Evolutionary conservation across 2,888 invertebrate species (phyloP), one percentile per base, ranked within the genome.

Genomic region (Hypomecis punctinalis): DNA sequence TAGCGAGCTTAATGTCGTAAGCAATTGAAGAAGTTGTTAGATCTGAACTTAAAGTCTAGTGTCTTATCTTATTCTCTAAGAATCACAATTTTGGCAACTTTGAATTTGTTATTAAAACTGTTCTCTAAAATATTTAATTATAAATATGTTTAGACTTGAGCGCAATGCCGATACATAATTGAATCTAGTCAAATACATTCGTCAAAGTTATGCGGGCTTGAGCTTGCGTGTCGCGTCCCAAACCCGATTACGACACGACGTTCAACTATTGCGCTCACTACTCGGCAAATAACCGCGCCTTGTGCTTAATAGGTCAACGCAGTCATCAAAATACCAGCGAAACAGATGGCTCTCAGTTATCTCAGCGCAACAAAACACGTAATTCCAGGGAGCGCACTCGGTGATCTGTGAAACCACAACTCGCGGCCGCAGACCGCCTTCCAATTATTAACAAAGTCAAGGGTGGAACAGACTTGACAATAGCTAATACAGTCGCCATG

Each of bases 341-440:
- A 73, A 71, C 73, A 73, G 73, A 73, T 73, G 73, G 73, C 70
- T 67, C 68, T 64, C 47, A 47, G 61, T 67, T 61, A 67, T 67
- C 67, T 56, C 37, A 61, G 61, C 52, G 54, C 67, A 72, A 70
- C 69, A 67, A 69, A 71, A 68, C 66, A 69, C 69, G 66, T 69
- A 70, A 71, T 63, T 66, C 48, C 56, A 71, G 52, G 66, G 51
- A 65, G 64, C 63, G 59, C 66, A 66, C 64, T 54, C 69, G 64
- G 45, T 73, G 68, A 63, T 67, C 69, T 75, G 77, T 78, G 77
- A 76, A 78, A 74, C 72, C 75, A 69, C 78, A 77, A 75, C 58
- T 67, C 61, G 63, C 63, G 58, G 58, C 69, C 71, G 68, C 71
- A 62, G 36, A 39, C 53, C 66, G 66, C 66, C 65, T 71, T 69